Evolutionary conservation across 2,113 vertebrate genomes (phyloP).

Genomic region (Toxostoma redivivum): DNA sequence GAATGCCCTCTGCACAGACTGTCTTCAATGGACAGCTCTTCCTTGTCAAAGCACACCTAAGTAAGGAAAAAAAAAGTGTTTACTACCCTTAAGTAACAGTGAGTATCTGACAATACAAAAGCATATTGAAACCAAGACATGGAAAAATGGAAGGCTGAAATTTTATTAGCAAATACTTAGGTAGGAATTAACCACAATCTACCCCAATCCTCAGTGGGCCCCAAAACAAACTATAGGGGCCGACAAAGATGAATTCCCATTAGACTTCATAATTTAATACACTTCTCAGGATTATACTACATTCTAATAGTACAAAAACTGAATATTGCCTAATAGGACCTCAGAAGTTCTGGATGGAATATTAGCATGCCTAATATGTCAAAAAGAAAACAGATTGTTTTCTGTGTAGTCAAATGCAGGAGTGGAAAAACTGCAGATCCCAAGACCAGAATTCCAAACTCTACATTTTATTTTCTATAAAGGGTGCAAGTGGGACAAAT

Average conservation of each 20-base stretch:
- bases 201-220: background rate
- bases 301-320: background rate
- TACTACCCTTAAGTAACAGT: background rate
- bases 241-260: background rate
- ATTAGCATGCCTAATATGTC: background rate
- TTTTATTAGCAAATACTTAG: background rate
- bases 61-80: background rate
- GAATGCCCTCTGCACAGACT: background rate
- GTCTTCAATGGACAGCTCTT: background rate
- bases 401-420: background rate
- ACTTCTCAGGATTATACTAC: background rate
- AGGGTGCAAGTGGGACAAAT: background rate
- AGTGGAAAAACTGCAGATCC: background rate
- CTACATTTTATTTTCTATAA: background rate
- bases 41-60: background rate
- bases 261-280: background rate
- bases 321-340: background rate
- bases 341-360: background rate
- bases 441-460: background rate
- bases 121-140: background rate
- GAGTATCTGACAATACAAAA: background rate
- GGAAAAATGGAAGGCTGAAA: background rate
- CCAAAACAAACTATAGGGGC: background rate
- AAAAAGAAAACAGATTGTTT: background rate
- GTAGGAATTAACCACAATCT: background rate